A percentile compares a stretch with the other conserved stretches of the same genome.
Evolutionary conservation across 2,888 invertebrate species (phyloP).

Genomic region (Tricholauxania praeusta): DNA sequence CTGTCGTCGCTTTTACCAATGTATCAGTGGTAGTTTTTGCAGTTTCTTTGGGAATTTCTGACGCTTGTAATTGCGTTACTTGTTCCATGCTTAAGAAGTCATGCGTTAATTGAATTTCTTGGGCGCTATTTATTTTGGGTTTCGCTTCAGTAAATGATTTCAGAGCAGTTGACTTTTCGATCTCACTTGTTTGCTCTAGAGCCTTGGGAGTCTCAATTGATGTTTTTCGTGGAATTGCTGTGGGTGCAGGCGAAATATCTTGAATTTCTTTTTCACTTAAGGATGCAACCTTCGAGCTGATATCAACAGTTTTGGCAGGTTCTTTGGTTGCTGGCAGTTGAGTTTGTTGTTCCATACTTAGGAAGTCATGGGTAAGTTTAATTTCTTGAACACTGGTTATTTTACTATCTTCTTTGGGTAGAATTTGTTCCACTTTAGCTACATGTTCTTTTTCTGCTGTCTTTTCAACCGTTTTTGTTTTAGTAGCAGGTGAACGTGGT

Average conservation of each 20-base stretch:
- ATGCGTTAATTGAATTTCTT: slow-evolving; percentile 24
- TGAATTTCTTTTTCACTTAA: slow-evolving; percentile 4
- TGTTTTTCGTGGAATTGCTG: not conserved
- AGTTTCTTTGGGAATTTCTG: not conserved
- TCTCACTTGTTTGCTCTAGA: not conserved
- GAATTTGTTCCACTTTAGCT: not conserved
- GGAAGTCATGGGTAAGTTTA: slow-evolving; percentile 54
- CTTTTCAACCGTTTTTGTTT: not conserved
- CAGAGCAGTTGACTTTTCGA: slow-evolving; percentile 12
- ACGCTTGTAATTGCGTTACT: not conserved
- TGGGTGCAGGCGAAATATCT: not conserved
- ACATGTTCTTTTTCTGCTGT: not conserved
- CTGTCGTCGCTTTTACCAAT: slow-evolving; percentile 33
- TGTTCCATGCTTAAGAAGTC: not conserved
- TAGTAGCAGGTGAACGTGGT: not conserved
- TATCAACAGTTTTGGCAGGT: slow-evolving; percentile 23
- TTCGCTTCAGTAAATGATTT: slow-evolving; percentile 17
- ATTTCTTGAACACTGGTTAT: slow-evolving; percentile 42
- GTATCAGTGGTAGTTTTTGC: not conserved
- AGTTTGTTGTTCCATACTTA: slow-evolving; percentile 52
- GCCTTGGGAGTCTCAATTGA: slow-evolving; percentile 5
- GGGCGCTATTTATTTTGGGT: slow-evolving; percentile 28
- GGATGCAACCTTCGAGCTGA: not conserved
- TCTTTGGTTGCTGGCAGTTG: slow-evolving; percentile 41
- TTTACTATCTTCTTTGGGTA: not conserved